These are phyloP conservation scores for Riparia riparia DNA, from an alignment of 2,113 vertebrate species.

Conservation along the genomic window DNA sequence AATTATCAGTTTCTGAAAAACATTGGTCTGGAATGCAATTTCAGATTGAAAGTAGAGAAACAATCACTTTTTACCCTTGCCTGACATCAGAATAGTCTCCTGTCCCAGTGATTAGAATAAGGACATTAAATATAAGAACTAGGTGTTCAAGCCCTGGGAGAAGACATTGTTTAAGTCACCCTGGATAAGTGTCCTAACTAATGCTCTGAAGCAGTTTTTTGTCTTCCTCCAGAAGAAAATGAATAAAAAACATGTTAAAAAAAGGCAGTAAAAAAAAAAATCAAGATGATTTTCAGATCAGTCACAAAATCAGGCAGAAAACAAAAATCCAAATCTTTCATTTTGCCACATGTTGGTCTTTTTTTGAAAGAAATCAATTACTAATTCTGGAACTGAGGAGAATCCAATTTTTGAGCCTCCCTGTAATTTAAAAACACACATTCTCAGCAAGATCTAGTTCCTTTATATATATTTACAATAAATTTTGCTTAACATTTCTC, in stretches of 20 bases:
- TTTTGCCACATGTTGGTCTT: background rate
- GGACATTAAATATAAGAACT: background rate
- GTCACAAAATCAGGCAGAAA: background rate
- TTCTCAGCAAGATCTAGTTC: background rate
- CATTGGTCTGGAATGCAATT: background rate
- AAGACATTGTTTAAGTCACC: background rate
- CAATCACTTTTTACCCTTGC: background rate
- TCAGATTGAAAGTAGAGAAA: background rate
- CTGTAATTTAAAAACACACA: background rate
- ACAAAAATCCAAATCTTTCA: background rate
- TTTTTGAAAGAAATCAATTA: background rate
- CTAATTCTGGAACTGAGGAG: background rate
- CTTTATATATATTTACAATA: background rate
- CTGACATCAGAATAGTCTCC: background rate
- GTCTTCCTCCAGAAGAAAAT: background rate
- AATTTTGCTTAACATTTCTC: background rate
- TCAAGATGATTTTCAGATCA: background rate
- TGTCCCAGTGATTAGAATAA: background rate
- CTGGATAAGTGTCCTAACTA: background rate
- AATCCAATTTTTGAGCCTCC: background rate
- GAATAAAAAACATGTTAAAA: too few species aligned
- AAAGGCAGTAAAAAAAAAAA: background rate
- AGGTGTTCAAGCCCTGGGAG: background rate
- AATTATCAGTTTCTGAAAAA: background rate
- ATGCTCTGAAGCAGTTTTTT: background rate